Percentiles rank a stretch among this genome's conserved stretches.
Evolutionary conservation across 2,113 vertebrate species (phyloP).

Genomic region (Corvus hawaiiensis): DNA sequence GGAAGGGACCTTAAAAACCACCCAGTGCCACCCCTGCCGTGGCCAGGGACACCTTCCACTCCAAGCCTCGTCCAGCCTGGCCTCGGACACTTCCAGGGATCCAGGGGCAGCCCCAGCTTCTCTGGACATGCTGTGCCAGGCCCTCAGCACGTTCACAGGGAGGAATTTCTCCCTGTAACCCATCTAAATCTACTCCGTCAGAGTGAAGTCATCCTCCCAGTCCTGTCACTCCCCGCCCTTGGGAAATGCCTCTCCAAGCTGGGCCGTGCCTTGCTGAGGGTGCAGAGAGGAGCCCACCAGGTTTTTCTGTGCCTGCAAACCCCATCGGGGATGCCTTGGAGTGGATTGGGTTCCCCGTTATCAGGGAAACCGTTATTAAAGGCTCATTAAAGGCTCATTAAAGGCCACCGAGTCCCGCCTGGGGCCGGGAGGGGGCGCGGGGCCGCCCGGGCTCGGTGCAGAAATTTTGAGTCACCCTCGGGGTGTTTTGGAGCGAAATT

Average conservation of each 20-base stretch:
- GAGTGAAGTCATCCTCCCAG: fast-evolving
- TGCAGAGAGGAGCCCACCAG: neutral
- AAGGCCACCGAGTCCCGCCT: neutral
- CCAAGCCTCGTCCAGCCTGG: neutral
- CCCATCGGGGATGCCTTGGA: neutral
- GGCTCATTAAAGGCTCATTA: neutral
- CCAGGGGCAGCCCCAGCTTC: neutral
- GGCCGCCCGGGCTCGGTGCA: neutral
- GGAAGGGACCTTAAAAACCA: neutral
- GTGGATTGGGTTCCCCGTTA: fast-evolving
- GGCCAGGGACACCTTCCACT: neutral
- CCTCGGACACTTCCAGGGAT: neutral
- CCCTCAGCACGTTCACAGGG: neutral
- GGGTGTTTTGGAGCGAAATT: conserved; percentile 8
- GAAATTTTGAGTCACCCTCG: neutral
- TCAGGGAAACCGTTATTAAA: neutral
- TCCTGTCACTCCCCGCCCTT: neutral
- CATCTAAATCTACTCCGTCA: neutral
- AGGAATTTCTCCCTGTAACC: neutral
- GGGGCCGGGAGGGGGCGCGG: neutral
- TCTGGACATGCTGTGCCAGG: neutral
- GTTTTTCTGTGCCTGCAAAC: neutral
- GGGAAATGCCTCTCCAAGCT: neutral
- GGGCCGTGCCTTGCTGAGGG: neutral
- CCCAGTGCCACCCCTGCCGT: neutral